Conservation (phyloP, 1,140 invertebrate genomes). For the Cyphomyrmex costatus region DNA sequence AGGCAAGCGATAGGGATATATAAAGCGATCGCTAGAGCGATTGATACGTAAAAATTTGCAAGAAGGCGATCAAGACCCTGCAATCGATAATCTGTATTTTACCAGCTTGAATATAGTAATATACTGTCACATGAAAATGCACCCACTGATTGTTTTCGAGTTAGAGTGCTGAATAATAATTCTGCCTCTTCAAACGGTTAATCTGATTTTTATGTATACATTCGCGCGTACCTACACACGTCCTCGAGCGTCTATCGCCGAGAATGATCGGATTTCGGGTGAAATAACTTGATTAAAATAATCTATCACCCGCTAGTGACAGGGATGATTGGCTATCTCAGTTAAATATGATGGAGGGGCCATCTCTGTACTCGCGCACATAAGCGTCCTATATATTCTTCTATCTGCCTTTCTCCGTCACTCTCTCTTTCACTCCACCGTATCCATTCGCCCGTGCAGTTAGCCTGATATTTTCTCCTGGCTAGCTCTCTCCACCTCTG, state of each 20-base stretch:
- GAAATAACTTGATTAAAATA: conserved; percentile 78
- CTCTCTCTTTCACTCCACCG: conserved; percentile 54
- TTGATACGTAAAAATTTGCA: conserved; percentile 2
- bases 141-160: conserved; percentile 52
- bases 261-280: conserved; percentile 71
- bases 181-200: conserved; percentile 48
- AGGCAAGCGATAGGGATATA: neutral
- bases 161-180: conserved; percentile 43
- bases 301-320: conserved; percentile 76
- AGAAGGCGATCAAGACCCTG: neutral
- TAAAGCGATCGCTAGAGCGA: neutral
- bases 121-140: neutral
- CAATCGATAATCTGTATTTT: conserved; percentile 10
- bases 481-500: conserved; percentile 54
- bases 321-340: conserved; percentile 74
- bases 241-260: conserved; percentile 54
- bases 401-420: conserved; percentile 20
- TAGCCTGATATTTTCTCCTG: conserved; percentile 63
- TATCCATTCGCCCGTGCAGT: conserved; percentile 37
- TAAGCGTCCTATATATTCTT: conserved; percentile 38
- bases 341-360: conserved; percentile 77
- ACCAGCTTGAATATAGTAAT: neutral
- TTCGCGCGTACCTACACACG: conserved; percentile 44
- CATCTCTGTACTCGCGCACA: conserved; percentile 57
- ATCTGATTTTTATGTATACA: conserved; percentile 72